A percentile compares a stretch with the other conserved stretches of the same genome.
Evolutionary conservation across 1,140 invertebrate species (phyloP).

Genomic region (Papilio polyxenes): DNA sequence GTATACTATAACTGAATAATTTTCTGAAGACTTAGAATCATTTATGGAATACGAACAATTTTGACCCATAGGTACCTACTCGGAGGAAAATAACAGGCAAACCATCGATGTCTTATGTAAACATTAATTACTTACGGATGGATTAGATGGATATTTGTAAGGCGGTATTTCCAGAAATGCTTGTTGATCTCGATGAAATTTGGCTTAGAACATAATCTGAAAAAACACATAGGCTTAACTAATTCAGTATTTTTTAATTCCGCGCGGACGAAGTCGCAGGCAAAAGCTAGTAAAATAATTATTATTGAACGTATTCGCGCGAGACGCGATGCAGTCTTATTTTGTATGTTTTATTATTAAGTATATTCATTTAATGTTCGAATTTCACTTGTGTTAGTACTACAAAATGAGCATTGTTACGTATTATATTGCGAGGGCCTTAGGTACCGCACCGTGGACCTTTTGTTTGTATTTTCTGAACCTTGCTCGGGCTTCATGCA

Average conservation of each 20-base stretch:
- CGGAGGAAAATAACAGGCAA: not conserved
- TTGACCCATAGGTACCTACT: too few species aligned
- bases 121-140: too few species aligned
- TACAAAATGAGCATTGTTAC: not conserved
- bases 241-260: too few species aligned
- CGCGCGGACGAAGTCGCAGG: too few species aligned
- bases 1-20: not conserved
- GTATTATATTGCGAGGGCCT: not conserved
- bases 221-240: too few species aligned
- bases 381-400: not conserved
- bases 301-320: too few species aligned
- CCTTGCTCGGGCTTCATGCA: slow-evolving; percentile 22
- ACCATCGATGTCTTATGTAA: not conserved
- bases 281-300: too few species aligned
- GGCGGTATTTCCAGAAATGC: too few species aligned
- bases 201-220: too few species aligned
- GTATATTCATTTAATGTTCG: not conserved
- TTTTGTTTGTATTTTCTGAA: slow-evolving; percentile 44
- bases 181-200: too few species aligned
- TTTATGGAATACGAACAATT: not conserved
- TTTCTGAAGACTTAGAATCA: not conserved
- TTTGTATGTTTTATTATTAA: not conserved
- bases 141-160: too few species aligned
- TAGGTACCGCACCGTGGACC: slow-evolving; percentile 32
- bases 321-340: not conserved